Evolutionary conservation across 2,888 invertebrate genomes (phyloP), one percentile per base, ranked within the genome.

Genomic region (Platerodrilus igneus): DNA sequence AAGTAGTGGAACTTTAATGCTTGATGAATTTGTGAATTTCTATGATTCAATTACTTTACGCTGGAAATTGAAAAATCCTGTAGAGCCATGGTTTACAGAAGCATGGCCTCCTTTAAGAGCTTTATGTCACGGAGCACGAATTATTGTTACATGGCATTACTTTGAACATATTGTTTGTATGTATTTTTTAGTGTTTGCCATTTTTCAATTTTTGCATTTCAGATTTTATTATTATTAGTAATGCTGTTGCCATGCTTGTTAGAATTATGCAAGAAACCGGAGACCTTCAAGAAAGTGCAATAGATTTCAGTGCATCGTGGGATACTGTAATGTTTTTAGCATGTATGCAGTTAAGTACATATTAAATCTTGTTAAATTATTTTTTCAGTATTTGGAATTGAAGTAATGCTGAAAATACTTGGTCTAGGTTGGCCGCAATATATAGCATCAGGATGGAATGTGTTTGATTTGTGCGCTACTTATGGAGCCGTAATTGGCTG

Each of bases 391-490:
- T 90, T 88, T 68, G 72, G 81, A 15, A 34, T 81, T 2, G 91
- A 91, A 69, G 85, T 84, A 1, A 62, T 75, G 0, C 67, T 86
- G 2, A 83, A 86, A 55, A 77, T 87, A 52, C 69, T 86, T 57
- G 86, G 84, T 1, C 68, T 81, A 20, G 90, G 90, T 2, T 73
- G 83, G 50, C 60, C 68, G 3, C 76, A 77, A 43, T 90, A 90
- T 62, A 75, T 88, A 42, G 78, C 79, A 46, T 85, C 85, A 23
- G 88, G 88, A 1, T 91, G 91, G 91, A 90, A 91, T 64, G 75
- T 85, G 52, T 90, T 83, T 63, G 89, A 87, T 63, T 64, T 86
- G 29, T 72, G 76, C 35, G 82, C 83, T 3, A 83, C 86, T 0
- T 56, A 85, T 47, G 71, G 79, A 48, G 80, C 81, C 1, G 60